Evolutionary conservation across 2,113 vertebrate species (phyloP), one percentile per base, ranked within the genome.

Genomic region (Conger conger): DNA sequence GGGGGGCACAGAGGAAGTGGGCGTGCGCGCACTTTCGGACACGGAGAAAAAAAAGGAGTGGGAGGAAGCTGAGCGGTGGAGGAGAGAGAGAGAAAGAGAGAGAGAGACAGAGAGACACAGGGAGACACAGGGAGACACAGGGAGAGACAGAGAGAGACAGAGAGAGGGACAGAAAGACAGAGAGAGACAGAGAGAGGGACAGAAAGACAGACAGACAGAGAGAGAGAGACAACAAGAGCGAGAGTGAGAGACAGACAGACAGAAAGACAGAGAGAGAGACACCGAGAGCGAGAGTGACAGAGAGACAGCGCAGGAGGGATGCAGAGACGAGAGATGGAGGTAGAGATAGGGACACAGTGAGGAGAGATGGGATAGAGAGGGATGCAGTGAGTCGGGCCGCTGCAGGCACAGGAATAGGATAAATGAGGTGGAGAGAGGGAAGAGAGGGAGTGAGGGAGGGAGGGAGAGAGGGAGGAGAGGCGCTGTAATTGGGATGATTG

Each of bases 401-500:
- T 37, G 38, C 17, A 50, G 45, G 8, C 45, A 13, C 45, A 50
- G 20, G 36, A 37, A 38, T 2, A 20, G 37, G 35, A 78, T 13
- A 79, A 79, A 37, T 20, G 35, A 40, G 57, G 23, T 23, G 79
- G 23, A 40, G 36, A 38, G 36, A 40, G 77, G 77, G 77, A 20
- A 9, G 17, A 17, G 17, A 27, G 77, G 17, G 42, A 40, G 18
- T 3, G 9, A 40, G 17, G 35, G 18, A 20, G 37, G 35, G 79
- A 27, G 27, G 79, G 79, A 9, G 38, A 20, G 18, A 76, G 79
- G 45, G 15, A 53, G 38, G 23, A 33, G 57, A 13, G 50, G 33
- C 35, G 17, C 5, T 7, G 36, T 33, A 86, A 82, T 80, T 78
- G 83, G 77, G 76, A 63, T 60, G 53, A 38, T 86, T 79, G 68